phyloP scores from a whole-genome alignment of 2,113 vertebrate genomes.

The Malurus elegans region DNA sequence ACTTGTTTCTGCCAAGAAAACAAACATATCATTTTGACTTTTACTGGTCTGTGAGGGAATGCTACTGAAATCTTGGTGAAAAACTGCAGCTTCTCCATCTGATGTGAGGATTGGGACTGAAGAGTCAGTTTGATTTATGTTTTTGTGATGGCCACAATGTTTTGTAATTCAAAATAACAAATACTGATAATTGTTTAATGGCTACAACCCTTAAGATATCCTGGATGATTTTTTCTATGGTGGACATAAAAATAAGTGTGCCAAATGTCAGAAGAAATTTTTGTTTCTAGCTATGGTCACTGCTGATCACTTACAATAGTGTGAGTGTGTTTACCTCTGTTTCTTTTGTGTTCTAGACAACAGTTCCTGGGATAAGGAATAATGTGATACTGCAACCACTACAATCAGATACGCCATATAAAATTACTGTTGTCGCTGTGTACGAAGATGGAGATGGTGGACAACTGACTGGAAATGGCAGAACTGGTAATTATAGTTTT shows the following conservation, averaged over 20 bases:
- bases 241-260: neutral
- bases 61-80: neutral
- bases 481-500: conserved; percentile 78
- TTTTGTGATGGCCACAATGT: neutral
- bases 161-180: neutral
- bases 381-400: conserved; percentile 88
- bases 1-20: neutral
- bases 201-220: neutral
- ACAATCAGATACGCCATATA: conserved; percentile 88
- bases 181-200: neutral
- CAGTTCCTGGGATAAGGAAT: conserved; percentile 92
- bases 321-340: neutral
- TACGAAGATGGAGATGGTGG: conserved; percentile 90
- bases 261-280: neutral
- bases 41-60: neutral
- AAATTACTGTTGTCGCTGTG: conserved; percentile 90
- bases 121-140: neutral
- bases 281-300: neutral
- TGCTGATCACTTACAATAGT: neutral
- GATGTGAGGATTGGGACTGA: neutral
- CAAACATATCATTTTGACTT: neutral
- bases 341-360: conserved; percentile 75
- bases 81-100: neutral
- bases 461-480: conserved; percentile 85
- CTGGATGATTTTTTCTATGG: neutral